A percentile compares a stretch with the other conserved stretches of the same genome.
Conservation (phyloP, 2,888 invertebrate species). For the Lepeophtheirus nordmannii region DNA sequence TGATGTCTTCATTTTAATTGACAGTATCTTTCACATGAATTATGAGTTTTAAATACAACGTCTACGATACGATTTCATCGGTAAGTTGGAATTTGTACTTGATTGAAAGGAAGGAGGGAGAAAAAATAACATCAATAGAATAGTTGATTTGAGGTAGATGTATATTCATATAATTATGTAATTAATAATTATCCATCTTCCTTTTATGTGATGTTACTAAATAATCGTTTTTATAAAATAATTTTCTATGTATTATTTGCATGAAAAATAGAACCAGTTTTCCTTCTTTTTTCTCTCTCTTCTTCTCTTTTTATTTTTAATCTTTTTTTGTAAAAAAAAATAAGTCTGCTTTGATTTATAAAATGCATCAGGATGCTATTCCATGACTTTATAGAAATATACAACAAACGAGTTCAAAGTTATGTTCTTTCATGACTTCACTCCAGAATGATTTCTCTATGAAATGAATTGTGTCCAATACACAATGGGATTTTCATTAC, state of each 20-base stretch:
- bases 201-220: neutral
- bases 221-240: neutral
- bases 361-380: neutral
- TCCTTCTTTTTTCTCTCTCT: neutral
- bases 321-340: neutral
- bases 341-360: neutral
- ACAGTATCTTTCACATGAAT: neutral
- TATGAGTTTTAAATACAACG: neutral
- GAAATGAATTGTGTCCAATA: too few species aligned
- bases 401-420: too few species aligned
- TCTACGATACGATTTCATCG: constrained; percentile 6
- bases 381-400: neutral
- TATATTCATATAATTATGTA: neutral
- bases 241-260: neutral
- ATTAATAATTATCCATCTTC: neutral
- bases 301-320: neutral
- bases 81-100: neutral
- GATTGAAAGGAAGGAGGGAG: too few species aligned
- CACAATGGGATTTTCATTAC: too few species aligned
- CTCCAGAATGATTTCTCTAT: too few species aligned
- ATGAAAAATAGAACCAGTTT: neutral
- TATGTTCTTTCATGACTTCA: too few species aligned
- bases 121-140: too few species aligned
- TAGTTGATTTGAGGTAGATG: too few species aligned
- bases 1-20: neutral